A percentile compares a stretch with the other conserved stretches of the same genome.
These are phyloP conservation scores for Druceiella hillmani DNA, from an alignment of 2,888 invertebrate genomes.

Conservation along the genomic window DNA sequence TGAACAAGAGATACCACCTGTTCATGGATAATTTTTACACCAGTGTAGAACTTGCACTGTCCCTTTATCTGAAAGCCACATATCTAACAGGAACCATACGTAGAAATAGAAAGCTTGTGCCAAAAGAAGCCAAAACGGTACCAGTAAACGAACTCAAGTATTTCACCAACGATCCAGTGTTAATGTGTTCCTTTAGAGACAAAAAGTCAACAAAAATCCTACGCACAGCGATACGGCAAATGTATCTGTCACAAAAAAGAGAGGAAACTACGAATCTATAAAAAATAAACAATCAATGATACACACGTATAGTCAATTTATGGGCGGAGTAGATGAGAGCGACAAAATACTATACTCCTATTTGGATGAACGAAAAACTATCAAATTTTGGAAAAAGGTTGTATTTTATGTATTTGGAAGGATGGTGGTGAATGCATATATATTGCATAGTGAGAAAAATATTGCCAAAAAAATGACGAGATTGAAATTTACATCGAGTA, in stretches of 20 bases:
- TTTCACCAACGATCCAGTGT: slow-evolving; percentile 16
- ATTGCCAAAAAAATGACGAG: slow-evolving; percentile 20
- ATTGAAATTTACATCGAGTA: slow-evolving; percentile 23
- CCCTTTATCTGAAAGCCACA: slow-evolving; percentile 15
- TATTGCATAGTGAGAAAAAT: slow-evolving; percentile 22
- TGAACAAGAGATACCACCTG: slow-evolving; percentile 22
- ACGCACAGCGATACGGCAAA: slow-evolving; percentile 19
- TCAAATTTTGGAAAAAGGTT: slow-evolving; percentile 27
- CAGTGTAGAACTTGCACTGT: slow-evolving; percentile 17
- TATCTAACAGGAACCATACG: slow-evolving; percentile 22
- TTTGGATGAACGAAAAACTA: slow-evolving; percentile 23
- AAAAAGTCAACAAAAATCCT: slow-evolving; percentile 22
- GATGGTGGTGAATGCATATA: slow-evolving; percentile 26
- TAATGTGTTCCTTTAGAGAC: slow-evolving; percentile 22
- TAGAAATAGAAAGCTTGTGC: slow-evolving; percentile 20
- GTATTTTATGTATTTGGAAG: slow-evolving; percentile 24
- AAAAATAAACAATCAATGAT: slow-evolving; percentile 19
- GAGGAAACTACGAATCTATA: slow-evolving; percentile 14
- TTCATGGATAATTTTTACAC: slow-evolving; percentile 21
- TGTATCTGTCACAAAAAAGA: slow-evolving; percentile 17
- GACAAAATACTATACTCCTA: slow-evolving; percentile 25
- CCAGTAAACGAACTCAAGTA: slow-evolving; percentile 20
- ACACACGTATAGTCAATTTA: slow-evolving; percentile 21
- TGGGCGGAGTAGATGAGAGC: slow-evolving; percentile 26
- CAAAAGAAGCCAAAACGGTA: slow-evolving; percentile 20